Evolutionary conservation across 2,888 invertebrate species (phyloP).

Genomic region (Galerucella calmariensis): DNA sequence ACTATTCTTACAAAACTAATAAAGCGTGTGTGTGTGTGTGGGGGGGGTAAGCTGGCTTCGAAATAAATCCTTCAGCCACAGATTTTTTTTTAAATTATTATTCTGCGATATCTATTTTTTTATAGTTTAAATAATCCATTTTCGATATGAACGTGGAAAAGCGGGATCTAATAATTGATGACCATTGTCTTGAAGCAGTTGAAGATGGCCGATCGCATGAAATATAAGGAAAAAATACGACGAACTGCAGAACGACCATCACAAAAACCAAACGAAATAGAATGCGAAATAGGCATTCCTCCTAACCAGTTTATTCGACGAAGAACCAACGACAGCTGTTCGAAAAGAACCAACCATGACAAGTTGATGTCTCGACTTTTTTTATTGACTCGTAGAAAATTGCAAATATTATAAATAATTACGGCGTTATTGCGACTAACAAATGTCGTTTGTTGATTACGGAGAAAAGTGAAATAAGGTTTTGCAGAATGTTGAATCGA

Average conservation of each 20-base stretch:
- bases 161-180: constrained; percentile 1
- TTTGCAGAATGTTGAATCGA: constrained; percentile 13
- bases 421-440: constrained; percentile 26
- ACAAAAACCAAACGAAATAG: constrained; percentile 39
- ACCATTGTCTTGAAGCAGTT: constrained; percentile 12
- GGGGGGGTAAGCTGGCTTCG: too few species aligned
- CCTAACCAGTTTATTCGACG: constrained; percentile 50
- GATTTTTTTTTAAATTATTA: too few species aligned
- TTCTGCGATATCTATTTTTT: too few species aligned
- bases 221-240: neutral
- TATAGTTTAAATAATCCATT: neutral
- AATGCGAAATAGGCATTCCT: constrained; percentile 50
- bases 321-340: constrained; percentile 50
- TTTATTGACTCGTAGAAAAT: constrained; percentile 42
- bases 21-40: too few species aligned
- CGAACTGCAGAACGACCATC: constrained; percentile 24
- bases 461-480: constrained; percentile 22
- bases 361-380: constrained; percentile 42
- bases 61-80: too few species aligned
- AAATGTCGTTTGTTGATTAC: constrained; percentile 30
- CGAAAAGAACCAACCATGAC: constrained; percentile 43
- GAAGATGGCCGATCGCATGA: constrained; percentile 15
- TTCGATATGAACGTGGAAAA: neutral
- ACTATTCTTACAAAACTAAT: too few species aligned
- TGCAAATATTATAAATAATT: constrained; percentile 42